phyloP scores from a whole-genome alignment of 2,888 invertebrate genomes.

The Lysandra coridon region DNA sequence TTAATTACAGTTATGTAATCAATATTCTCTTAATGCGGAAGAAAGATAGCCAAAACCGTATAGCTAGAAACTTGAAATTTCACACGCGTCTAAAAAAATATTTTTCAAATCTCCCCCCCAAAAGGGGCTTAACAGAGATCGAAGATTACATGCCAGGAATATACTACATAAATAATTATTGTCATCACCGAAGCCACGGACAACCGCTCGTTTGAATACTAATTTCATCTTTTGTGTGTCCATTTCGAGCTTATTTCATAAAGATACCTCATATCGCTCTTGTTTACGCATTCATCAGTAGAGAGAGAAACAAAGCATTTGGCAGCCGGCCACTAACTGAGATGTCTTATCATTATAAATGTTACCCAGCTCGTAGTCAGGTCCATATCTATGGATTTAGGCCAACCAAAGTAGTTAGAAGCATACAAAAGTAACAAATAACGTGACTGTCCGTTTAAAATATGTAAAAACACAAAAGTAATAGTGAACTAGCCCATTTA shows the following conservation, averaged over 20 bases:
- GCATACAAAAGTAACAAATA: background rate
- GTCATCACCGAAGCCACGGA: background rate
- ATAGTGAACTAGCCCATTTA: background rate
- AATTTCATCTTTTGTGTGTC: background rate
- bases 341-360: background rate
- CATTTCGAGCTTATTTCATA: background rate
- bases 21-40: too few relatives aligned
- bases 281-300: conserved; percentile 6
- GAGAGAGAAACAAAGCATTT: background rate
- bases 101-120: too few relatives aligned
- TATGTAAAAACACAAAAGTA: conserved; percentile 1
- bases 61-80: too few relatives aligned
- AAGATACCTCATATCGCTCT: background rate
- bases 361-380: background rate
- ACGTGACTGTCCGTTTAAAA: background rate
- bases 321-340: background rate
- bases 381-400: background rate
- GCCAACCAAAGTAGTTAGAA: background rate
- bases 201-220: background rate
- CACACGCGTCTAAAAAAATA: too few relatives aligned
- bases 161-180: background rate
- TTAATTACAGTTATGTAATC: too few relatives aligned
- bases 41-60: too few relatives aligned
- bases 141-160: background rate
- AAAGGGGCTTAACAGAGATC: background rate